These are phyloP conservation scores for Chymomyza costata DNA, from an alignment of 1,140 invertebrate genomes.

Conservation along the genomic window DNA sequence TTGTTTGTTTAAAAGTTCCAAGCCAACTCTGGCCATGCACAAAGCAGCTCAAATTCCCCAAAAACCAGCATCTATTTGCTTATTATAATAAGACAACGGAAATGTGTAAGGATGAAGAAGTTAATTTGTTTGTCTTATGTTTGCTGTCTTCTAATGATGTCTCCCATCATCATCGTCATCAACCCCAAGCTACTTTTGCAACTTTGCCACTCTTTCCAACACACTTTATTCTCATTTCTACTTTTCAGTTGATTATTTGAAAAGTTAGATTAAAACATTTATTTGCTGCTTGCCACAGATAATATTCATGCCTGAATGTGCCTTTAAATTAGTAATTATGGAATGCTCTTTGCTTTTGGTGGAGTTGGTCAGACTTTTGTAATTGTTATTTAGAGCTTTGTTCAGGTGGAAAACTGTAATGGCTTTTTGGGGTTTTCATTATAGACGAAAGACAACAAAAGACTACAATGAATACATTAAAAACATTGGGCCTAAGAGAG, in stretches of 20 bases:
- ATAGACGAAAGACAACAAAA: too few species aligned
- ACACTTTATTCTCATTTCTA: too few species aligned
- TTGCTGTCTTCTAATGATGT: too few species aligned
- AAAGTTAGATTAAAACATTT: conserved; percentile 11
- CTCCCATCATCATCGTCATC: too few species aligned
- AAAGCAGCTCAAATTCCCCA: conserved; percentile 54
- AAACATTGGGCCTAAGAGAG: too few species aligned
- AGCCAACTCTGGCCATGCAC: conserved; percentile 8
- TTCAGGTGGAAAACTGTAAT: conserved; percentile 15
- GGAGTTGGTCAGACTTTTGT: conserved; percentile 17
- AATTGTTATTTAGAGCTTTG: conserved; percentile 48
- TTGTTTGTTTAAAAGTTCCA: conserved; percentile 41
- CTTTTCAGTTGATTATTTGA: conserved; percentile 49
- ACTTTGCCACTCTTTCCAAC: too few species aligned
- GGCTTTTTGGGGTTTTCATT: too few species aligned
- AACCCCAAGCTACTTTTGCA: too few species aligned
- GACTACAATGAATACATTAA: too few species aligned
- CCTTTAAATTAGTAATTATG: conserved; percentile 24
- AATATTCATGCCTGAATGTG: conserved; percentile 16
- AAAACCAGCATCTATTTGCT: conserved; percentile 18
- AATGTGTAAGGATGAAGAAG: conserved; percentile 39
- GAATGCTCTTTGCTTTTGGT: neutral
- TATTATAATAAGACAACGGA: conserved; percentile 11
- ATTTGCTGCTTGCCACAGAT: conserved; percentile 1
- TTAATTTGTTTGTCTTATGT: conserved; percentile 57